These are phyloP conservation scores for Pyrrhopygopsis socrates DNA, from an alignment of 2,888 invertebrate genomes.

Conservation along the genomic window DNA sequence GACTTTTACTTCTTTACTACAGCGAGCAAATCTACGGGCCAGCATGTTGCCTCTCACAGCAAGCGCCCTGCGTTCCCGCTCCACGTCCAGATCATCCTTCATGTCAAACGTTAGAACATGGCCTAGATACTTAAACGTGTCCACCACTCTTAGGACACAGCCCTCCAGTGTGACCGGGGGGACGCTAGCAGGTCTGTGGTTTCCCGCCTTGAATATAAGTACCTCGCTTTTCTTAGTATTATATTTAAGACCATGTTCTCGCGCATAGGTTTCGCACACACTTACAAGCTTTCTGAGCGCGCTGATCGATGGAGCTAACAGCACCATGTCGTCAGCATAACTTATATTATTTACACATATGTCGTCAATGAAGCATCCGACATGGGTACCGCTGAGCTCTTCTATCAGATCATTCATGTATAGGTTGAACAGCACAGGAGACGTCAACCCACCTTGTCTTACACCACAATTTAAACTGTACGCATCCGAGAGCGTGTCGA, in stretches of 20 bases:
- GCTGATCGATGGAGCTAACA: neutral
- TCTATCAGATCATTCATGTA: neutral
- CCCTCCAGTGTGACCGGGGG: neutral
- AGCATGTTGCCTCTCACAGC: conserved; percentile 57
- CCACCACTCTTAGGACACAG: neutral
- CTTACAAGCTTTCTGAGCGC: neutral
- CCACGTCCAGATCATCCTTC: neutral
- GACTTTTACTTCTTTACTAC: conserved; percentile 8
- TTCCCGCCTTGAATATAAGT: neutral
- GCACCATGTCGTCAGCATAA: neutral
- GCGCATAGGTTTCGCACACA: neutral
- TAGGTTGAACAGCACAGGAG: neutral
- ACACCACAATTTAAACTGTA: conserved; percentile 20
- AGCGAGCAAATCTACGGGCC: conserved; percentile 55
- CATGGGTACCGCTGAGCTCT: neutral
- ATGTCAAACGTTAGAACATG: neutral
- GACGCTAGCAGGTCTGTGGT: neutral
- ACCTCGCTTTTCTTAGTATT: neutral
- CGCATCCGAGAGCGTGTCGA: neutral
- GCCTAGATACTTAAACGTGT: no score
- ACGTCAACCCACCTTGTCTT: conserved; percentile 3
- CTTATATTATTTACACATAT: neutral
- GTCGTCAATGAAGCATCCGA: neutral
- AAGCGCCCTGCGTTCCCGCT: conserved; percentile 56
- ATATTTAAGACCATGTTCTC: neutral